Evolutionary conservation across 2,888 invertebrate genomes (phyloP).

Genomic region (Pedicia rivosa): DNA sequence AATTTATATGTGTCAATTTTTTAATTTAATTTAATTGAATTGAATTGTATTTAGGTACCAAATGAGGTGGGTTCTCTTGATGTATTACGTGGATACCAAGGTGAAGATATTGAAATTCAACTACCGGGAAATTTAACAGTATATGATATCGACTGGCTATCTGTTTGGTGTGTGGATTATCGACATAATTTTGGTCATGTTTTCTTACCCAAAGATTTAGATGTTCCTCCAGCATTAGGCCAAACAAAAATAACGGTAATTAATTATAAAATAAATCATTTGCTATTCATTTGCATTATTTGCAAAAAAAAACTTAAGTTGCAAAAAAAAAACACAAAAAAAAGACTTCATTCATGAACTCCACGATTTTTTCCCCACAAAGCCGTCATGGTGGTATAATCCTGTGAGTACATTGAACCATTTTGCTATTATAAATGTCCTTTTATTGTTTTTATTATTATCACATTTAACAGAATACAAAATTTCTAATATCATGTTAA

Average conservation of each 20-base stretch:
- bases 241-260: slow-evolving; percentile 83
- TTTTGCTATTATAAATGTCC: background rate
- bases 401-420: slow-evolving; percentile 69
- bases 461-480: too few relatives aligned
- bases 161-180: slow-evolving; percentile 84
- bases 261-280: slow-evolving; percentile 15
- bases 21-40: too few relatives aligned
- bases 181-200: slow-evolving; percentile 85
- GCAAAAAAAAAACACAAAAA: background rate
- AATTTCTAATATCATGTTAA: too few relatives aligned
- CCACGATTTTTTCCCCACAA: slow-evolving; percentile 11
- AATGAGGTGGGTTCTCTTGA: slow-evolving; percentile 75
- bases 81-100: slow-evolving; percentile 71
- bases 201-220: slow-evolving; percentile 67
- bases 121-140: slow-evolving; percentile 71
- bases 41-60: slow-evolving; percentile 40
- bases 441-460: background rate
- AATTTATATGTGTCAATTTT: too few relatives aligned
- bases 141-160: slow-evolving; percentile 82
- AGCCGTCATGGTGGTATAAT: slow-evolving; percentile 90
- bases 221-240: slow-evolving; percentile 79
- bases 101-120: slow-evolving; percentile 83
- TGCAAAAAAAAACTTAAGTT: background rate
- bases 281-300: slow-evolving; percentile 4
- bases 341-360: background rate